Conservation (phyloP, 1,140 invertebrate genomes). For the Zaprionus tsacasi region DNA sequence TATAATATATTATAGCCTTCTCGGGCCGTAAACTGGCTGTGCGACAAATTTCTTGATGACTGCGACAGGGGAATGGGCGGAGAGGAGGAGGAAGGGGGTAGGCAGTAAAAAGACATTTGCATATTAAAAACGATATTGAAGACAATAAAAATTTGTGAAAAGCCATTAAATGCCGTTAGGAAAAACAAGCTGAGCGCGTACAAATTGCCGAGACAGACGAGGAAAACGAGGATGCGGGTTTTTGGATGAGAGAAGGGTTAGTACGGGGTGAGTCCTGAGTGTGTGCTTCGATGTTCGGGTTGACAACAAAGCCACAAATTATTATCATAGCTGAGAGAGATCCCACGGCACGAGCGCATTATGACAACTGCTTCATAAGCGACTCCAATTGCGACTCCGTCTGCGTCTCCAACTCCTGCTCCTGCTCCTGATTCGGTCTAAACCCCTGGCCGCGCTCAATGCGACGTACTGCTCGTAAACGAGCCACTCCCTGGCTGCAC, state of each 20-base stretch:
- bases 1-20: neutral
- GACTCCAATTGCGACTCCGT: neutral
- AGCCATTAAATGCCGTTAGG: constrained; percentile 70
- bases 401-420: neutral
- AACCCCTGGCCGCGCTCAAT: constrained; percentile 57
- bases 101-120: constrained; percentile 58
- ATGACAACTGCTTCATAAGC: constrained; percentile 20
- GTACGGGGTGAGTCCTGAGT: neutral
- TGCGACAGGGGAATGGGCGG: neutral
- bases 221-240: neutral
- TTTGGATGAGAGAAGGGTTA: neutral
- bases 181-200: constrained; percentile 75
- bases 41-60: constrained; percentile 46
- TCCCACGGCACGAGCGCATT: constrained; percentile 65
- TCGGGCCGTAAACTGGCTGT: constrained; percentile 12
- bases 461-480: constrained; percentile 70
- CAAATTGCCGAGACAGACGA: constrained; percentile 73
- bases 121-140: constrained; percentile 75
- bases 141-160: constrained; percentile 82
- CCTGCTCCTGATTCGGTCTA: constrained; percentile 35
- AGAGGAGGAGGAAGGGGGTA: neutral
- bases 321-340: constrained; percentile 77
- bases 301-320: constrained; percentile 71
- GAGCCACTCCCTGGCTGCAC: neutral
- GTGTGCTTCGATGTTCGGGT: neutral